Base-by-base conservation (phyloP, 2,797 vertebrate genomes). In the Mycteria americana region DNA sequence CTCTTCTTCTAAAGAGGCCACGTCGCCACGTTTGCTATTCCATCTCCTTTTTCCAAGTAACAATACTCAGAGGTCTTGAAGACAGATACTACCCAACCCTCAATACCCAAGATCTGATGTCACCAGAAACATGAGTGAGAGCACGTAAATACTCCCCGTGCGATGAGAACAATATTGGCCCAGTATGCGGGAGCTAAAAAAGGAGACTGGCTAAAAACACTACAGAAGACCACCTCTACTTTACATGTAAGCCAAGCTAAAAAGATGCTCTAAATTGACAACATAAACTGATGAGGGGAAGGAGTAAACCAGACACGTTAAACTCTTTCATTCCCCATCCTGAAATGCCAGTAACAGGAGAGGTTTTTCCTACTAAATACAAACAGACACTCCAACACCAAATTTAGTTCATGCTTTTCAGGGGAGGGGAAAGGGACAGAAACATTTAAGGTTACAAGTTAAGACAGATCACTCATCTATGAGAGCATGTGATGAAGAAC, bases 11-110 rank as follows among this genome's bases (percentile, higher is more conserved):
- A 6, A 54, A 91, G 54, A 65, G 72, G 53, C 30, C 62, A 77
- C 2, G 0, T 18, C 3, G 2, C 33, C 17, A 1, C 14, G 31
- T 48, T 65, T 56, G n/a, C 63, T 70, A 41, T 28, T 50, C 22
- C 24, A 27, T 17, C 31, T 60, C 28, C 30, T 53, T 13, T 75
- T 75, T 43, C 31, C 39, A 45, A 51, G 27, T 9, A 74, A 60
- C 4, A 67, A 19, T 13, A 59, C 59, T 69, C 27, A 24, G 11
- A 62, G 10, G 30, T 30, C 62, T 37, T 50, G 30, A 89, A 65
- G 35, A 53, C 3, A 2, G 23, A 56, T 41, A 51, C 37, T 62
- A 83, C 10, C 12, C 31, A 81, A 15, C 3, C 4, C 25, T 13
- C 39, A 56, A 60, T 3, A 64, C 2, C 25, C 46, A 65, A 83